A percentile compares a stretch with the other conserved stretches of the same genome.
Conservation (phyloP, 2,113 vertebrate species). For the Anarhynchus alexandrinus region DNA sequence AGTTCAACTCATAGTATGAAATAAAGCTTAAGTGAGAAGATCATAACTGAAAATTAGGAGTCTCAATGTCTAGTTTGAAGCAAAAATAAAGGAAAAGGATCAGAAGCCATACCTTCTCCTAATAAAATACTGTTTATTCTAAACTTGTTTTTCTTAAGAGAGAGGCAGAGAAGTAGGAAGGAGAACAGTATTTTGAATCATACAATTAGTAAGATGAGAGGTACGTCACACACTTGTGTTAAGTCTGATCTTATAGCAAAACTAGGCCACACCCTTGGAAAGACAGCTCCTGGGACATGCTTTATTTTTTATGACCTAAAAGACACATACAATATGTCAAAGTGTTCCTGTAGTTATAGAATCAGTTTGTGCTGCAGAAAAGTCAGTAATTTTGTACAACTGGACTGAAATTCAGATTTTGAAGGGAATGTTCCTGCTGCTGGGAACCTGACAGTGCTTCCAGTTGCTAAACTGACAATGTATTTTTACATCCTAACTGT, state of each 20-base stretch:
- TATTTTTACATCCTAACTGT: neutral
- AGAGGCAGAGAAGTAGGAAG: neutral
- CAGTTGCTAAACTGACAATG: neutral
- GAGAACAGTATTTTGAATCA: neutral
- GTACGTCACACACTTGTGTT: neutral
- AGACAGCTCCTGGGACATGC: neutral
- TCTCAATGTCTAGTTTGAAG: neutral
- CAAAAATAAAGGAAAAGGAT: neutral
- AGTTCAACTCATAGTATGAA: neutral
- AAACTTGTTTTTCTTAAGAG: neutral
- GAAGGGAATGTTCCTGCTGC: neutral
- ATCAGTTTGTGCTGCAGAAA: neutral
- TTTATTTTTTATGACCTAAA: neutral
- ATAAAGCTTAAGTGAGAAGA: neutral
- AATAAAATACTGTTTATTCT: neutral
- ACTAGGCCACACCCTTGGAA: neutral
- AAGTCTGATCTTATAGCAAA: neutral
- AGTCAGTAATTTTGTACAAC: neutral
- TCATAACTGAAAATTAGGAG: neutral
- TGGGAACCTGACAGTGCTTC: neutral
- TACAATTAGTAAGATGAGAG: neutral
- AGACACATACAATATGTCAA: rapidly evolving
- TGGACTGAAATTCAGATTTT: neutral
- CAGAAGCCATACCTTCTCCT: neutral
- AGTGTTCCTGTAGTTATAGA: neutral